These are phyloP conservation scores for Athene noctua DNA, from an alignment of 2,113 vertebrate species.

Conservation along the genomic window DNA sequence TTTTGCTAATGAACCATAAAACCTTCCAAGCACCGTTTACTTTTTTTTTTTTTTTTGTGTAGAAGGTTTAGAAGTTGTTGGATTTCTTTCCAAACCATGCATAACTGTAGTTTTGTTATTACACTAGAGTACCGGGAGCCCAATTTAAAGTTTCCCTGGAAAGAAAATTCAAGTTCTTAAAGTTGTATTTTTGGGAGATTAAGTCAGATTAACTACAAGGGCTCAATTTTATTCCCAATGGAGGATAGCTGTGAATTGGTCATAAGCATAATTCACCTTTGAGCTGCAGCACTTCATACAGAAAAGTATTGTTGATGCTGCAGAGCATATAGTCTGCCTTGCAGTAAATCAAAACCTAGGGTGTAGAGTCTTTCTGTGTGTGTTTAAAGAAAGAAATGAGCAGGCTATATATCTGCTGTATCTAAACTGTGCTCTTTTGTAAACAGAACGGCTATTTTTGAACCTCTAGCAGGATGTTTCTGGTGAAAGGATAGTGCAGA, in stretches of 20 bases:
- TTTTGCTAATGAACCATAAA: constrained; percentile 50
- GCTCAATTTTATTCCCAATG: background rate
- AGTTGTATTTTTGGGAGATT: background rate
- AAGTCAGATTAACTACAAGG: background rate
- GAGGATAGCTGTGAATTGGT: constrained; percentile 6
- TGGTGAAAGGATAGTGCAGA: background rate
- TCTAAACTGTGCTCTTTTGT: background rate
- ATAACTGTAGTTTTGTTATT: background rate
- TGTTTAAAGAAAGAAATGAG: constrained; percentile 41
- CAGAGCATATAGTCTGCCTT: background rate
- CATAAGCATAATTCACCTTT: constrained; percentile 23
- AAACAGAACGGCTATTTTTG: constrained; percentile 40
- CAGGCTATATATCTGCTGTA: background rate
- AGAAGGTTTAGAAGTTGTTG: background rate
- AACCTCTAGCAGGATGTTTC: constrained; percentile 42
- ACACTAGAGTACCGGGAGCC: background rate
- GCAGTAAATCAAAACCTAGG: constrained; percentile 6
- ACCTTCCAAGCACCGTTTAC: background rate
- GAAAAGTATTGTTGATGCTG: background rate
- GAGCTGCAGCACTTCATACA: background rate
- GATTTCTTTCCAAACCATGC: background rate
- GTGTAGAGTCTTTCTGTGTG: background rate
- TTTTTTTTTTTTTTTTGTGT: background rate
- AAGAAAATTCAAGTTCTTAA: constrained; percentile 14
- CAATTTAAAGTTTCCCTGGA: background rate